Percentiles rank a stretch among this genome's conserved stretches.
phyloP scores from a whole-genome alignment of 2,888 invertebrate genomes.

The Drosophila meridiana region DNA sequence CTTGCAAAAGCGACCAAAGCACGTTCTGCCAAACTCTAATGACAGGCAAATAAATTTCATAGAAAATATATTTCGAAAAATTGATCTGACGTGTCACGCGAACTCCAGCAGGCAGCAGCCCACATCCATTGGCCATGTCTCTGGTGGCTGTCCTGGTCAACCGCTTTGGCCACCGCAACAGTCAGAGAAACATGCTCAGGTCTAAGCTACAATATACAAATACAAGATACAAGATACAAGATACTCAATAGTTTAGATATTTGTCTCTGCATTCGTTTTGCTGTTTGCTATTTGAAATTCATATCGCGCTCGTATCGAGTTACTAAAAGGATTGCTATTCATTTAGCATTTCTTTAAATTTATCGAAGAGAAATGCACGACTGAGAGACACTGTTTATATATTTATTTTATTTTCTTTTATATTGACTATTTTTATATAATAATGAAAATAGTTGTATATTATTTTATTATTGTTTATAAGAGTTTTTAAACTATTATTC shows the following conservation, averaged over 20 bases:
- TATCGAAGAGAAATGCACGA: background rate
- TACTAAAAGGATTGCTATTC: slow-evolving; percentile 35
- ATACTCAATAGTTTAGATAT: slow-evolving; percentile 30
- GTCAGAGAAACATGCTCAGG: background rate
- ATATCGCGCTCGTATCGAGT: slow-evolving; percentile 15
- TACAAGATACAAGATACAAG: slow-evolving; percentile 2
- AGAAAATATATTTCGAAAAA: slow-evolving; percentile 83
- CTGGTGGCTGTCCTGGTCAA: slow-evolving; percentile 14
- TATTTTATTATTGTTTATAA: too few relatives aligned
- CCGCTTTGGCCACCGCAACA: slow-evolving; percentile 20
- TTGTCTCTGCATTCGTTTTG: slow-evolving; percentile 24
- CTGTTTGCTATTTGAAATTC: slow-evolving; percentile 28
- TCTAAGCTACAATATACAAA: background rate
- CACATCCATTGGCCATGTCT: slow-evolving; percentile 15
- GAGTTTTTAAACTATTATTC: too few relatives aligned
- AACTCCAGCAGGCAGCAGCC: slow-evolving; percentile 25
- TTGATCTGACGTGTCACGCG: slow-evolving; percentile 84
- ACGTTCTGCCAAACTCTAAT: slow-evolving; percentile 80
- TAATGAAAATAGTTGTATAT: too few relatives aligned
- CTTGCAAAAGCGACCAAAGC: slow-evolving; percentile 77
- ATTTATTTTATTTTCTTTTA: too few relatives aligned
- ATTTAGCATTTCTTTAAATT: slow-evolving; percentile 2
- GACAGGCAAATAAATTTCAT: slow-evolving; percentile 83
- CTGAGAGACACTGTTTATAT: background rate
- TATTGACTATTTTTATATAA: too few relatives aligned